Conservation (phyloP, 2,888 invertebrate species). For the Lasius fuliginosus region DNA sequence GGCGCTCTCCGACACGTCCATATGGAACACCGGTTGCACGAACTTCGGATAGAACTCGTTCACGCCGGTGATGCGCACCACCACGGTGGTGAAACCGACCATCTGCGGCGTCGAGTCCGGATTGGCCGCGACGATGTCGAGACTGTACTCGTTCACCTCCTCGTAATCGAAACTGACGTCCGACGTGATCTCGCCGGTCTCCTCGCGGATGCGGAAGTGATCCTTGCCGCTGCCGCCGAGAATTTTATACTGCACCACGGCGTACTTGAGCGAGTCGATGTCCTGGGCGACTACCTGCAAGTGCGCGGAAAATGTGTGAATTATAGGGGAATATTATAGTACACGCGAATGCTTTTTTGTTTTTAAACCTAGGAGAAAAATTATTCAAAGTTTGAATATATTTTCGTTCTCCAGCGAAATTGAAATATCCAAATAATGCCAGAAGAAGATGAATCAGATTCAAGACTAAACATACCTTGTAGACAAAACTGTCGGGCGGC, state of each 20-base stretch:
- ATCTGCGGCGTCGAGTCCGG: conserved; percentile 92
- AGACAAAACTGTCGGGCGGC: conserved; percentile 87
- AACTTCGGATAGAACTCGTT: conserved; percentile 97
- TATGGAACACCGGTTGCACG: conserved; percentile 95
- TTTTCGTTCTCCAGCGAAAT: not conserved
- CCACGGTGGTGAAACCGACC: conserved; percentile 91
- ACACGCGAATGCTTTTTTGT: not conserved
- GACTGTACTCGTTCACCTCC: conserved; percentile 91
- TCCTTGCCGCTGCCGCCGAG: conserved; percentile 92
- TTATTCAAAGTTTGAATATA: not conserved
- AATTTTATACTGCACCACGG: conserved; percentile 94
- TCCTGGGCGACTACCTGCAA: conserved; percentile 91
- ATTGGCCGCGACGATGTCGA: conserved; percentile 94
- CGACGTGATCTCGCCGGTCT: conserved; percentile 92
- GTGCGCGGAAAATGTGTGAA: not conserved
- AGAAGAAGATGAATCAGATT: not conserved
- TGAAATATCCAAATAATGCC: not conserved
- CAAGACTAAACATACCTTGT: conserved; percentile 51
- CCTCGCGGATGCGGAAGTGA: conserved; percentile 92
- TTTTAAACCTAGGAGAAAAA: too few relatives aligned
- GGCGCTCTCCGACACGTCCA: conserved; percentile 97
- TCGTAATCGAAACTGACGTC: conserved; percentile 95
- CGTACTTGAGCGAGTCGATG: conserved; percentile 95
- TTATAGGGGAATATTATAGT: too few relatives aligned
- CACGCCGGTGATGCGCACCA: conserved; percentile 93